These are phyloP conservation scores for Masnerella sp. DNA, from an alignment of 2,888 invertebrate genomes.

Conservation along the genomic window DNA sequence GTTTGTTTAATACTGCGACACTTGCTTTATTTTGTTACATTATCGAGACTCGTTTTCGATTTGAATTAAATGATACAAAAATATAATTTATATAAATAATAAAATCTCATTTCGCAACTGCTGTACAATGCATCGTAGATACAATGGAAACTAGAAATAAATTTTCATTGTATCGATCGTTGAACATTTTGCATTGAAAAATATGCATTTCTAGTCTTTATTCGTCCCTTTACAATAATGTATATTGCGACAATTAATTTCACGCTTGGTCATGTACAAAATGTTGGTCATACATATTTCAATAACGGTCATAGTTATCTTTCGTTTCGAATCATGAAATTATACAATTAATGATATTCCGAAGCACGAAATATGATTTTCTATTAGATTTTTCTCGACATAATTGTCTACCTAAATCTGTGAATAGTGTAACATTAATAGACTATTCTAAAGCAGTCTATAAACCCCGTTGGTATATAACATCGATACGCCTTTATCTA, in stretches of 20 bases:
- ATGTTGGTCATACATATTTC: conserved; percentile 18
- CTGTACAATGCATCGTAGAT: conserved; percentile 11
- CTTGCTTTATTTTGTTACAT: background rate
- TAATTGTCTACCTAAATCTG: conserved; percentile 38
- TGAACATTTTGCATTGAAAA: background rate
- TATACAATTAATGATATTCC: conserved; percentile 9
- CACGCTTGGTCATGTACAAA: conserved; percentile 11
- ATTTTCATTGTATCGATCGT: background rate
- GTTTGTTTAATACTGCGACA: conserved; percentile 17
- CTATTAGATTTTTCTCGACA: conserved; percentile 14
- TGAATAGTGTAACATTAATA: conserved; percentile 64
- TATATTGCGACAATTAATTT: conserved; percentile 1
- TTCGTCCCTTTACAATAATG: conserved; percentile 17
- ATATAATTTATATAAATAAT: conserved; percentile 37
- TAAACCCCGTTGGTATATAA: conserved; percentile 68
- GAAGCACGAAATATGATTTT: conserved; percentile 24
- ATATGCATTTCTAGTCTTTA: conserved; percentile 25
- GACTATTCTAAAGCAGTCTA: conserved; percentile 70
- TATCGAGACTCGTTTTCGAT: conserved; percentile 11
- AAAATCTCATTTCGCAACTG: conserved; percentile 20
- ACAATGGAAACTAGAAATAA: conserved; percentile 29
- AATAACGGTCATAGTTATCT: conserved; percentile 37
- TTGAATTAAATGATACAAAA: conserved; percentile 31
- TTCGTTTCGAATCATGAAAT: conserved; percentile 11
- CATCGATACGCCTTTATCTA: conserved; percentile 54